Conservation (phyloP, 2,888 invertebrate genomes). For the Octonoba sinensis region DNA sequence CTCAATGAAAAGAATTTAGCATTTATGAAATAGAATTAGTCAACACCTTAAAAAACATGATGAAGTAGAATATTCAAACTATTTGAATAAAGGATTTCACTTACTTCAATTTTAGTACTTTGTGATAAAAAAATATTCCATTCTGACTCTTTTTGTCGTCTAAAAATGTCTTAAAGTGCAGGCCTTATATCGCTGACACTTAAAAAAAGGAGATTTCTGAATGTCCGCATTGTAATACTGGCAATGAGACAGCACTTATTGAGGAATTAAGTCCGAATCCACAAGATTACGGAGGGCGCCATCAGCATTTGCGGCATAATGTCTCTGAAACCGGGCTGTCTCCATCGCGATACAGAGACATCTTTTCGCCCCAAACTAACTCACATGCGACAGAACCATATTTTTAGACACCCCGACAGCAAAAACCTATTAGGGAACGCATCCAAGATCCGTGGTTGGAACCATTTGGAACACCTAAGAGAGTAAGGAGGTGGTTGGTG, state of each 20-base stretch:
- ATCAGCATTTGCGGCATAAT: neutral
- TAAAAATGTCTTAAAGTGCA: no score
- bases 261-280: neutral
- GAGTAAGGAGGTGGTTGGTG: conserved; percentile 17
- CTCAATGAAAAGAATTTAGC: no score
- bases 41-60: no score
- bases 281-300: neutral
- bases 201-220: no score
- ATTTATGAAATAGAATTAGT: no score
- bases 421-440: conserved; percentile 47
- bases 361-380: conserved; percentile 1
- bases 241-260: neutral
- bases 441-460: conserved; percentile 46
- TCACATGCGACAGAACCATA: conserved; percentile 40
- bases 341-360: neutral
- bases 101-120: no score
- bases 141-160: no score
- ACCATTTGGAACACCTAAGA: conserved; percentile 43
- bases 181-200: no score
- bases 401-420: conserved; percentile 40
- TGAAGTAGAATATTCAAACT: no score
- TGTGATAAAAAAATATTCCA: no score
- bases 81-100: no score
- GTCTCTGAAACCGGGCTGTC: neutral
- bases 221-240: neutral